Conservation (phyloP, 2,888 invertebrate genomes). For the Drosophila sordidula region DNA sequence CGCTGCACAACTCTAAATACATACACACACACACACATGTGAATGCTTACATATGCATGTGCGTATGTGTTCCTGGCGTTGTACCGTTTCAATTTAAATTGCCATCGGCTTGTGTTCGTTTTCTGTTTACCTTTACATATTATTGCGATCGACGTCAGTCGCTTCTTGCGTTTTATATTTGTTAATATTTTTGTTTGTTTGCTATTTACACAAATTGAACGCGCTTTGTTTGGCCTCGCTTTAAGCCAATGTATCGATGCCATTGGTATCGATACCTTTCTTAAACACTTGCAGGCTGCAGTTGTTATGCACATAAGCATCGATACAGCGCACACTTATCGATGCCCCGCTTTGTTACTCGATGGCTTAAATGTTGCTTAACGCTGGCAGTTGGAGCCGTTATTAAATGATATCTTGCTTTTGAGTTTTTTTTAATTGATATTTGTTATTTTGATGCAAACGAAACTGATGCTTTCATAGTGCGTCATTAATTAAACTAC, state of each 20-base stretch:
- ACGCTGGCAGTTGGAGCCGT: slow-evolving; percentile 1
- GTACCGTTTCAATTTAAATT: slow-evolving; percentile 6
- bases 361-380: slow-evolving; percentile 20
- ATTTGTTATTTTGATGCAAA: slow-evolving; percentile 29
- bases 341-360: slow-evolving; percentile 1
- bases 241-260: slow-evolving; percentile 13
- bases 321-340: slow-evolving; percentile 12
- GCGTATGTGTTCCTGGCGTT: background rate
- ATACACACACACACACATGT: background rate
- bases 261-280: background rate
- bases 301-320: slow-evolving; percentile 1
- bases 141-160: slow-evolving; percentile 11
- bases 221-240: background rate
- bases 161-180: slow-evolving; percentile 32
- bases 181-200: slow-evolving; percentile 43
- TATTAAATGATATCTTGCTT: background rate
- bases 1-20: background rate
- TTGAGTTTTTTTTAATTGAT: slow-evolving; percentile 12
- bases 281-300: background rate
- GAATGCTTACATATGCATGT: background rate
- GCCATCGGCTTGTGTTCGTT: slow-evolving; percentile 21
- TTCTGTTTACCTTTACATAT: slow-evolving; percentile 22
- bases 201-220: slow-evolving; percentile 42
- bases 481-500: slow-evolving; percentile 72
- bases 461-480: slow-evolving; percentile 48